Base-by-base conservation (phyloP, 2,113 vertebrate genomes). In the Hemibagrus wyckioides region DNA sequence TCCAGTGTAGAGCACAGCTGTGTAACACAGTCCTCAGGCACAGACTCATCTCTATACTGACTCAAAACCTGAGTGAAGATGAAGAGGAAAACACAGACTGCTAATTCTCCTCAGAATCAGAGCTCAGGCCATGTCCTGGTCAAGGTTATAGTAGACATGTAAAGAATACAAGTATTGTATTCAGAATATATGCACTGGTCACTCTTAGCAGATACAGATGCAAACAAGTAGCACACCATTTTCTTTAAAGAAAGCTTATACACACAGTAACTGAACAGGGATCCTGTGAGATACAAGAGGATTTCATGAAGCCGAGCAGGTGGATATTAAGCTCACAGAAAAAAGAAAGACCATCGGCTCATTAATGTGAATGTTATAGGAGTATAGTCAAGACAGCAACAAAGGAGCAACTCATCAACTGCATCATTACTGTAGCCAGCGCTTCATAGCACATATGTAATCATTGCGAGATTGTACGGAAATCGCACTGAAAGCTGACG, bases 1-100 rank as follows among this genome's bases (percentile, higher is more conserved):
- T 48, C 21, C 71, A 75, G 73, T 84, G 19, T 88, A 90, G 88
- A 89, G 88, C 91, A 25, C 41, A 85, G 56, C 56, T 9, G 9
- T 85, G 14, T 56, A 41, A 21, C 79, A 44, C n/a, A 30, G n/a
- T 15, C 50, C 41, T 28, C 71, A 75, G 39, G 23, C 71, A 48
- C 39, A 75, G 28, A 75, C 48, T 23, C 48, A 30, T 77, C 44
- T 1, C 23, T 48, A 41, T 75, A 77, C 48, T 30, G 75, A 5
- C 39, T 13, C 15, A 1, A 50, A 15, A 30, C 14, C 39, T 21
- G 3, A 67, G 41, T 67, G 36, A 82, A 44, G 39, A 65, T 0
- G 36, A 19, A 73, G 69, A 41, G 69, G 23, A 73, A 39, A 69
- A 15, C n/a, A 57, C 23, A 81, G 33, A 41, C 36, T n/a, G 36